phyloP scores from a whole-genome alignment of 1,140 invertebrate species.

The Drosophila navojoa region DNA sequence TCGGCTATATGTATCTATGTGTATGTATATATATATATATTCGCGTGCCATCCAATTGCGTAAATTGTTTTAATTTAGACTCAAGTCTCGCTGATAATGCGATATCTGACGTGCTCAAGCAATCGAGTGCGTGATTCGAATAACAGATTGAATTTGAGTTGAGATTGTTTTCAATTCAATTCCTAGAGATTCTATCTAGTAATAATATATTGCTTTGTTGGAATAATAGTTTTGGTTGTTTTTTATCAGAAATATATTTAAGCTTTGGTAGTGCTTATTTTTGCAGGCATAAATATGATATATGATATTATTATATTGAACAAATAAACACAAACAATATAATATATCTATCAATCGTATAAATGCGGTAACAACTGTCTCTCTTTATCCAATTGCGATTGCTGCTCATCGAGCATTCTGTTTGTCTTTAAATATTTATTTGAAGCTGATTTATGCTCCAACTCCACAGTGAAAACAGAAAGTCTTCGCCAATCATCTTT shows the following conservation, averaged over 20 bases:
- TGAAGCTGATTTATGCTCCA: background rate
- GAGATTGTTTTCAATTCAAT: slow-evolving; percentile 3
- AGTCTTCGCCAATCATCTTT: too few species aligned
- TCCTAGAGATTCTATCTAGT: background rate
- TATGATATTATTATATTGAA: too few species aligned
- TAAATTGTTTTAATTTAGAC: slow-evolving; percentile 32
- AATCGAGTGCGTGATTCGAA: slow-evolving; percentile 9
- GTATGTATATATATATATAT: background rate
- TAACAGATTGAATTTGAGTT: slow-evolving; percentile 18
- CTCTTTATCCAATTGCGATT: too few species aligned
- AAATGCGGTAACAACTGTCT: too few species aligned
- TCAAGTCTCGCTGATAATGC: slow-evolving; percentile 8
- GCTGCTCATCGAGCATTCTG: too few species aligned
- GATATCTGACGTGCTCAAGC: slow-evolving; percentile 9
- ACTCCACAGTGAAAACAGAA: background rate
- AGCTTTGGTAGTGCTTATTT: too few species aligned
- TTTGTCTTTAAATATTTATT: too few species aligned
- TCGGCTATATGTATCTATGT: slow-evolving; percentile 4
- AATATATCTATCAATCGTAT: too few species aligned
- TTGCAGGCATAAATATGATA: too few species aligned
- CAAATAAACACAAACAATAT: too few species aligned
- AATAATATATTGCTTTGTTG: background rate
- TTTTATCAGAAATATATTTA: too few species aligned
- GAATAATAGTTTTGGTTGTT: too few species aligned
- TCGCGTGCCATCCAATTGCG: slow-evolving; percentile 31